Conservation (phyloP, 2,888 invertebrate genomes). For the Microchrysa polita region DNA sequence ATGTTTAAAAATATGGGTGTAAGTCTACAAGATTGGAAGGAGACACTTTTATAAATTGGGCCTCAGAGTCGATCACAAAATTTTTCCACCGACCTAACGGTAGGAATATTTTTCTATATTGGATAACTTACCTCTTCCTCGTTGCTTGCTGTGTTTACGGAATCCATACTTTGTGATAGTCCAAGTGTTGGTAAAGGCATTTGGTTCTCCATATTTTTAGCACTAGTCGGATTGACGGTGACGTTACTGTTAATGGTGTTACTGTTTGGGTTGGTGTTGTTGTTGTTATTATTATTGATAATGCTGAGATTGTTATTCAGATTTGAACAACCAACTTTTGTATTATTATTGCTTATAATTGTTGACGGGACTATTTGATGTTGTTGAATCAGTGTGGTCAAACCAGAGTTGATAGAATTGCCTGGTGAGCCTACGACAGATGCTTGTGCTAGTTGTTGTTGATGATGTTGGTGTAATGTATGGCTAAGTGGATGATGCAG, state of each 20-base stretch:
- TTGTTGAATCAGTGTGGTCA: constrained; percentile 46
- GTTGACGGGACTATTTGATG: constrained; percentile 56
- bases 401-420: constrained; percentile 47
- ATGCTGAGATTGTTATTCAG: constrained; percentile 31
- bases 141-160: constrained; percentile 93
- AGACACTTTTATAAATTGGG: no score
- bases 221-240: constrained; percentile 56
- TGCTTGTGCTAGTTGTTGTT: constrained; percentile 43
- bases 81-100: no score
- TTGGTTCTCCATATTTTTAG: constrained; percentile 63
- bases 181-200: constrained; percentile 76
- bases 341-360: constrained; percentile 50
- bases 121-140: constrained; percentile 95
- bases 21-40: no score
- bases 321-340: constrained; percentile 45
- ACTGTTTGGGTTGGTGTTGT: constrained; percentile 6
- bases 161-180: constrained; percentile 97
- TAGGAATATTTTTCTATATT: no score
- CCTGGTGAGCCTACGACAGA: constrained; percentile 45
- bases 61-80: no score
- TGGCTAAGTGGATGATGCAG: constrained; percentile 36
- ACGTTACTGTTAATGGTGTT: constrained; percentile 50
- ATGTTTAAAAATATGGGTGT: no score
- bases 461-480: constrained; percentile 46
- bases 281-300: constrained; percentile 45